Conservation (phyloP, 2,113 vertebrate genomes). For the Acinonyx jubatus region DNA sequence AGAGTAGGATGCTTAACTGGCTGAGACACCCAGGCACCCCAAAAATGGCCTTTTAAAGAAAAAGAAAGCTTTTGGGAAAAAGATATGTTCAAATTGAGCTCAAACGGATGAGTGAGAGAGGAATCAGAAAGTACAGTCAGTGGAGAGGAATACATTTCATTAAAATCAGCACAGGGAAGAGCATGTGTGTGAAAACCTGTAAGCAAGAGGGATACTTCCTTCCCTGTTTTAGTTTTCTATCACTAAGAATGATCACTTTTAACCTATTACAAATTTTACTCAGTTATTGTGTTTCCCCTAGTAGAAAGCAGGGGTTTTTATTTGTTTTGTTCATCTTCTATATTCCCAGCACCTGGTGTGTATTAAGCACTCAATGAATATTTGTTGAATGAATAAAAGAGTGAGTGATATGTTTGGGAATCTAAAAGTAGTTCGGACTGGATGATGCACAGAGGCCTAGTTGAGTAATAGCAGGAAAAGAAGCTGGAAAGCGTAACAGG, state of each 20-base stretch:
- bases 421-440: background rate
- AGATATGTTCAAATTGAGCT: background rate
- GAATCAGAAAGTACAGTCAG: background rate
- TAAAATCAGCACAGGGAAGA: background rate
- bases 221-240: background rate
- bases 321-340: constrained; percentile 16
- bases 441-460: background rate
- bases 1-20: too few relatives aligned
- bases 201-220: background rate
- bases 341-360: background rate
- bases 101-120: background rate
- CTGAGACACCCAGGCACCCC: too few relatives aligned
- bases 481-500: too few relatives aligned
- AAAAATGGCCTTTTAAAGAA: background rate
- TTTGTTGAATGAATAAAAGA: constrained; percentile 24
- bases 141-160: background rate
- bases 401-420: background rate
- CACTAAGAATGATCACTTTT: background rate
- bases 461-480: background rate
- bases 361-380: background rate
- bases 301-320: background rate
- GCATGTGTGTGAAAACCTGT: background rate
- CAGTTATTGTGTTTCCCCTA: background rate
- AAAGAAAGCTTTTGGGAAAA: background rate
- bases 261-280: background rate